These are phyloP conservation scores for Pterobdella sp. DNA, from an alignment of 2,888 invertebrate genomes.

Conservation along the genomic window DNA sequence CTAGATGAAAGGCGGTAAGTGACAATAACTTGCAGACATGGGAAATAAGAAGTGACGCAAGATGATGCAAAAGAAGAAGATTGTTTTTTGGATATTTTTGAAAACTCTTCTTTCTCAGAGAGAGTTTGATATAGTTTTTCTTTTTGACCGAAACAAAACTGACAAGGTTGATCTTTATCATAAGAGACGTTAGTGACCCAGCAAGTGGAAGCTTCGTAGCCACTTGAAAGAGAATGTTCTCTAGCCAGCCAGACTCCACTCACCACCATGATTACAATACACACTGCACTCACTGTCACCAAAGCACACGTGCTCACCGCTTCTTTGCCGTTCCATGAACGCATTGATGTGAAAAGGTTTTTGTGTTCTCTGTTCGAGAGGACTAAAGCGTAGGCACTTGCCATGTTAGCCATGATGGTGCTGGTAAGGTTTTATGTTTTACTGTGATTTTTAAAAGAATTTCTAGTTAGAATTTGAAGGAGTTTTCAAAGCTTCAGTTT, in stretches of 20 bases:
- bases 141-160: conserved; percentile 33
- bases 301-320: conserved; percentile 38
- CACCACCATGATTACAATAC: conserved; percentile 38
- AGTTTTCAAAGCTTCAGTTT: too few species aligned
- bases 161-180: conserved; percentile 31
- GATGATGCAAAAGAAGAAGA: conserved; percentile 23
- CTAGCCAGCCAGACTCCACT: conserved; percentile 39
- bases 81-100: neutral
- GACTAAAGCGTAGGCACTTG: conserved; percentile 32
- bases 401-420: conserved; percentile 33
- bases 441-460: too few species aligned
- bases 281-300: conserved; percentile 37
- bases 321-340: conserved; percentile 27
- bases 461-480: too few species aligned
- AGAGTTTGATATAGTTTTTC: conserved; percentile 19
- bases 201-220: conserved; percentile 36
- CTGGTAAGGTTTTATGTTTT: too few species aligned
- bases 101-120: neutral
- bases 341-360: conserved; percentile 24
- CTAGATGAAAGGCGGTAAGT: conserved; percentile 26
- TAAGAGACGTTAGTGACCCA: conserved; percentile 32
- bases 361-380: conserved; percentile 24
- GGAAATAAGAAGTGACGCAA: conserved; percentile 35
- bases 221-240: conserved; percentile 37
- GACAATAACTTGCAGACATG: conserved; percentile 37